A percentile compares a stretch with the other conserved stretches of the same genome.
Conservation (phyloP, 2,888 invertebrate genomes). For the Coleophora deauratella region DNA sequence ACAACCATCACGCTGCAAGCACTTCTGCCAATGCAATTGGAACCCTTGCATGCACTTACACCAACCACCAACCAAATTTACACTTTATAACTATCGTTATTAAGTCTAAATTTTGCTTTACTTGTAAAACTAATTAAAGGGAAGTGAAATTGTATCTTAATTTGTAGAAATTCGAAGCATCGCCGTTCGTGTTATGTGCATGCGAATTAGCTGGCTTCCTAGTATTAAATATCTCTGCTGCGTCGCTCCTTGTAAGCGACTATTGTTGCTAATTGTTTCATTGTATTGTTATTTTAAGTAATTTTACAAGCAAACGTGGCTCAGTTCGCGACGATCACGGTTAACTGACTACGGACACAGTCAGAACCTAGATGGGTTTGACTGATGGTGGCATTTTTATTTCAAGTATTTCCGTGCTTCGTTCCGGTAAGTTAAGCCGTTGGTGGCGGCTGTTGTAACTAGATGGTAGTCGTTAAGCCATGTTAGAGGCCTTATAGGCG, state of each 20-base stretch:
- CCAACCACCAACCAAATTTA: conserved; percentile 15
- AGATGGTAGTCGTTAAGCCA: too few species aligned
- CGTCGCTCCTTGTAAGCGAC: not conserved
- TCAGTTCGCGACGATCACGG: too few species aligned
- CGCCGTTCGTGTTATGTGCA: conserved; percentile 18
- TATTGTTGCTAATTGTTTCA: not conserved
- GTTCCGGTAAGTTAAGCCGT: too few species aligned
- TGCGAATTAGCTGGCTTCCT: conserved; percentile 16
- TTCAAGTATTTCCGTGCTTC: too few species aligned
- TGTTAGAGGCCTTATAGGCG: too few species aligned
- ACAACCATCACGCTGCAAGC: conserved; percentile 33
- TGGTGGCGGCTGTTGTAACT: too few species aligned
- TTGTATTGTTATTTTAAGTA: too few species aligned
- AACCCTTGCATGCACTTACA: conserved; percentile 31
- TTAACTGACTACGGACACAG: too few species aligned
- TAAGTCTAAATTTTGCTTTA: conserved; percentile 20
- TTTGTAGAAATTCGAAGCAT: conserved; percentile 37
- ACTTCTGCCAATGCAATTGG: conserved; percentile 53
- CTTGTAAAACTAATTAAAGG: conserved; percentile 20
- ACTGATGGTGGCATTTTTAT: too few species aligned
- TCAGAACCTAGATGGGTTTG: too few species aligned
- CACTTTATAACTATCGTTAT: conserved; percentile 23
- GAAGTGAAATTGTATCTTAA: conserved; percentile 39
- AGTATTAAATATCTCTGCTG: conserved; percentile 5
- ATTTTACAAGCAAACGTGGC: too few species aligned